These are phyloP conservation scores for Clusia tigrina DNA, from an alignment of 2,888 invertebrate species.

Conservation along the genomic window DNA sequence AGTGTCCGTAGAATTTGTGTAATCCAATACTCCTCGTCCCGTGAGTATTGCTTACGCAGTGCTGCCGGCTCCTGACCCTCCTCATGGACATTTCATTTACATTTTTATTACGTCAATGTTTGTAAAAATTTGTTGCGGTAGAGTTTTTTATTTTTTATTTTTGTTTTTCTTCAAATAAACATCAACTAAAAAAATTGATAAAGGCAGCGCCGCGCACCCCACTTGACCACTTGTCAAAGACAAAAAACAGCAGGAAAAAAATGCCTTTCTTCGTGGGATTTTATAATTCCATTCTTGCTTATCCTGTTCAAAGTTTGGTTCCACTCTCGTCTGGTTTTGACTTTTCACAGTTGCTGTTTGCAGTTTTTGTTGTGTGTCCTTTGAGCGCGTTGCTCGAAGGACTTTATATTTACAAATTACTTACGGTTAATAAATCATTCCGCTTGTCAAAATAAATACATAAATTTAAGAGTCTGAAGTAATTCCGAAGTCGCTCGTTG, in stretches of 20 bases:
- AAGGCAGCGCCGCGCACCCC: conserved; percentile 10
- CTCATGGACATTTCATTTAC: conserved; percentile 42
- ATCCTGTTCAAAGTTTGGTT: conserved; percentile 7
- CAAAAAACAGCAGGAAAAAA: conserved; percentile 27
- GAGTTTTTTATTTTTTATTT: not conserved
- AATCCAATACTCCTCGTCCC: not conserved
- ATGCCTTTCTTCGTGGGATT: conserved; percentile 11
- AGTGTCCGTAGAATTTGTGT: not conserved
- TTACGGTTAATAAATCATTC: conserved; percentile 64
- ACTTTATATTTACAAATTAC: conserved; percentile 55
- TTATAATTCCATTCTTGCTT: conserved; percentile 1
- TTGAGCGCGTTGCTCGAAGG: too few species aligned
- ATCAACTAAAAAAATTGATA: not conserved
- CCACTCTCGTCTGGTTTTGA: conserved; percentile 6
- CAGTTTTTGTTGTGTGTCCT: conserved; percentile 12
- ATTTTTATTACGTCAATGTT: conserved; percentile 46
- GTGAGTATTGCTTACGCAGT: not conserved
- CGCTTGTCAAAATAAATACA: conserved; percentile 58
- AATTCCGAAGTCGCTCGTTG: conserved; percentile 22
- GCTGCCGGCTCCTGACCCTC: not conserved
- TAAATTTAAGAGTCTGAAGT: conserved; percentile 45
- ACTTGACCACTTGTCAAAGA: conserved; percentile 39
- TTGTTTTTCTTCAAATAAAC: not conserved
- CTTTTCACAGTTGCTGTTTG: conserved; percentile 27
- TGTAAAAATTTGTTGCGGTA: conserved; percentile 54